Conservation (phyloP, 2,888 invertebrate species). For the Heliconius cydno region DNA sequence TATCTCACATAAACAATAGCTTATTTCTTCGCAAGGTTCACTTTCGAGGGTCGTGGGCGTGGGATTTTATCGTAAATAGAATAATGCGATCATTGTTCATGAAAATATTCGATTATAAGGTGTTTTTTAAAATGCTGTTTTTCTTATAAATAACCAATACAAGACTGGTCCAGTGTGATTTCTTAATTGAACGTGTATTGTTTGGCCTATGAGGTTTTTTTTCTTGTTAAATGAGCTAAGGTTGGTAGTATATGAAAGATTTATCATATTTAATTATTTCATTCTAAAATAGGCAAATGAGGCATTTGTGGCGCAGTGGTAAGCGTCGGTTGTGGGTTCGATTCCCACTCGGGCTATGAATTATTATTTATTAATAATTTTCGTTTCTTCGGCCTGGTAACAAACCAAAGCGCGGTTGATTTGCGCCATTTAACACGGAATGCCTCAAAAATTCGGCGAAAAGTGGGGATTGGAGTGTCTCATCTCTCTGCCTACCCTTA, state of each 20-base stretch:
- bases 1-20: conserved; percentile 40
- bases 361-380: too few species aligned
- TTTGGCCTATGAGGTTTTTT: not conserved
- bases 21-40: conserved; percentile 36
- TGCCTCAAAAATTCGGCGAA: too few species aligned
- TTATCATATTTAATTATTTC: not conserved
- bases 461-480: too few species aligned
- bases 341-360: too few species aligned
- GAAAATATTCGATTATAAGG: conserved; percentile 24
- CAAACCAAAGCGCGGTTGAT: too few species aligned
- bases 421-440: too few species aligned
- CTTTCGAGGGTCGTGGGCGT: conserved; percentile 44
- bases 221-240: not conserved
- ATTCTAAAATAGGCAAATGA: not conserved
- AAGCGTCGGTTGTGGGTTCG: too few species aligned
- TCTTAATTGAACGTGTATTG: conserved; percentile 14
- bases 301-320: too few species aligned
- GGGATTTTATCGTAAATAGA: conserved; percentile 27
- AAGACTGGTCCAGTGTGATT: not conserved
- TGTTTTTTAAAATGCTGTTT: conserved; percentile 4
- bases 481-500: too few species aligned
- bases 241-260: not conserved
- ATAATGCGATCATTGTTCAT: conserved; percentile 41
- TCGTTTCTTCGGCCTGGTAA: too few species aligned
- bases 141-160: not conserved